Base-by-base conservation (phyloP, 2,113 vertebrate genomes). In the Pseudolaguvia tuberculata region DNA sequence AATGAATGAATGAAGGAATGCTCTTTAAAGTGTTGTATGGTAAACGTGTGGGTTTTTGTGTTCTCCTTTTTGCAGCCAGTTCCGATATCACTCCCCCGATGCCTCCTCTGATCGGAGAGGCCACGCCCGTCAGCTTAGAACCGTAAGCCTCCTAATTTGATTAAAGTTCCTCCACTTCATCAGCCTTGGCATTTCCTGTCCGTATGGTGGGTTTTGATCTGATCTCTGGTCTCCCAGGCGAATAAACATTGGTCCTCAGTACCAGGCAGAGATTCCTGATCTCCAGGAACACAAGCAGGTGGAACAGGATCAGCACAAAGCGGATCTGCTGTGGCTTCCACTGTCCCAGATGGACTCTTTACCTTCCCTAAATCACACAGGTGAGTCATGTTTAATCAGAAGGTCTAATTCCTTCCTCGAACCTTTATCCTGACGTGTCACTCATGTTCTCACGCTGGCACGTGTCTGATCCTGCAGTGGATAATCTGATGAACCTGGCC, bases 221-320 rank as follows among this genome's bases (percentile, higher is more conserved):
- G 27, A 14, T 61, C 18, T 67, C 50, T 1, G 61, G 53, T 21
- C 11, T 75, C 21, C 57, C 84, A 99, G 97, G 51, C 91, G 95
- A 39, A 99, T 99, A 87, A 99, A 99, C 45, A 97, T 99, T 17
- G 96, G 97, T 23, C 84, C 83, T 76, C 86, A 87, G 17, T 95
- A 97, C 87, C 97, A 99, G 86, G 96, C 96, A 0, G 96, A 96
- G 85, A 95, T 99, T 53, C 97, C 97, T 0, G 86, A 84, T 2
- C 85, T 96, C 15, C 87, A 83, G 81, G 92, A 93, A 70, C 87
- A 80, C 0, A 78, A 81, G 42, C 84, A 90, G 83, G 91, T 92
- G 69, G 89, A 88, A 68, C 82, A 57, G 4, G 96, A 98, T 83
- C 88, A 90, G 70, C 89, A 95, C 85, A 94, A 94, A 86, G 96